Base-by-base conservation (phyloP, 1,140 invertebrate genomes). In the Rhagoletis pomonella region DNA sequence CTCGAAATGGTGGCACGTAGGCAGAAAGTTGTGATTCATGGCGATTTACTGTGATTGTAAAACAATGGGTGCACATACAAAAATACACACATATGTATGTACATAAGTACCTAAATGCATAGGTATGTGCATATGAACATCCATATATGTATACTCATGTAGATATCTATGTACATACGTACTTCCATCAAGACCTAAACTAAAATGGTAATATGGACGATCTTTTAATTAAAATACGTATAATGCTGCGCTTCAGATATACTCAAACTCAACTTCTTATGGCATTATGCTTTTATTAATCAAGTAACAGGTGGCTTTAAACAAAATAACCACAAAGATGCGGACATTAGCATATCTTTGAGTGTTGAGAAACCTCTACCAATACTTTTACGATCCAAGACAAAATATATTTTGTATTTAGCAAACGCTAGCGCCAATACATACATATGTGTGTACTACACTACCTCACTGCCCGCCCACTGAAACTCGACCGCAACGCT, bases 1-100 rank as follows among this genome's bases (percentile, higher is more conserved):
- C 42, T 39, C 39, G 19, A 73, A 39, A 58, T 59, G 67, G 59
- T 73, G 67, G 67, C n/a, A 87, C 47, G 55, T 69, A 58, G 44
- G 14, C 73, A 55, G 17, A 81, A 39, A 50, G 17, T 29, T 29
- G 29, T 50, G 44, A 55, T 50, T 47, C 73, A 81, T 50, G 50
- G 9, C 42, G 29, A 29, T 14, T 39, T 9, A 9, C 39, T 19
- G 67, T 39, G 42, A 6, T 73, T 73, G 67, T 67, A 7, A 67
- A 67, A 67, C 1, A 67, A 67, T 4, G 64, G 39, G 39, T 39
- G 29, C 29, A 29, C 64, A 39, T 65, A 65, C 50, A 55, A 7
- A 55, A 29, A 29, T 29, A 29, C 29, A 29, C 29, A 29, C 29
- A 29, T 29, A 29, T 29, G 29, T 29, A 29, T 29, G 29, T 29